Evolutionary conservation across 1,140 invertebrate genomes (phyloP), one percentile per base, ranked within the genome.

Genomic region (Oreohelix idahoensis): DNA sequence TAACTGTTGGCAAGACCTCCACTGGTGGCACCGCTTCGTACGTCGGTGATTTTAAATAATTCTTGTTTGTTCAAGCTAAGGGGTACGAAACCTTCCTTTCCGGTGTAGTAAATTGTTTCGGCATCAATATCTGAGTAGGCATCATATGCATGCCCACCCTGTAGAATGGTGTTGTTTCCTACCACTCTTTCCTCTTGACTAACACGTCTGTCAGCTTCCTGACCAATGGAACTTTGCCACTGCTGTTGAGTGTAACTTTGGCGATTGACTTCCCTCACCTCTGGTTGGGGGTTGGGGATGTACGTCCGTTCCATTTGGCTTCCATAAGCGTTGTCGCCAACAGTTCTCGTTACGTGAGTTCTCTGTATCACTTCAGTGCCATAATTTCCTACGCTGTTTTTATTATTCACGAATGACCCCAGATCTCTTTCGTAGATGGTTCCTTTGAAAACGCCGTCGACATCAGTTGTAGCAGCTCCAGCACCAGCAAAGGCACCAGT

Each of bases 31-130:
- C 13, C 29, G 2, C 13, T 74, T 39, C 71, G 15, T 39, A n/a
- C 38, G 38, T 74, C 38, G 23, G 1, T 38, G 10, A 10, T 74
- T 8, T 42, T 32, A 35, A 4, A 26, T 8, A 36, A 29, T 36
- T n/a, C 10, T 45, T 5, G 5, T 39, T 20, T 42, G n/a, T 13
- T n/a, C 17, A 74, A 49, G 45, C 1, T 29, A 2, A 53, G 32
- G n/a, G 32, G 45, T 23, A 1, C n/a, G 75, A 77, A 38, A 5
- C 63, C 51, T 69, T 45, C 77, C 36, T 45, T 58, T 17, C 77
- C 77, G 2, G 51, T 79, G 58, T 79, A 79, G 36, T 29, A 79
- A 5, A 79, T 35, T 35, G 77, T 79, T 36, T 79, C 77, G 20
- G 32, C 36, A 20, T 79, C 36, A 20, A 69, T 63, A 1, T 79